Evolutionary conservation across 1,140 invertebrate genomes (phyloP).

Genomic region (Frieseomelitta varia): DNA sequence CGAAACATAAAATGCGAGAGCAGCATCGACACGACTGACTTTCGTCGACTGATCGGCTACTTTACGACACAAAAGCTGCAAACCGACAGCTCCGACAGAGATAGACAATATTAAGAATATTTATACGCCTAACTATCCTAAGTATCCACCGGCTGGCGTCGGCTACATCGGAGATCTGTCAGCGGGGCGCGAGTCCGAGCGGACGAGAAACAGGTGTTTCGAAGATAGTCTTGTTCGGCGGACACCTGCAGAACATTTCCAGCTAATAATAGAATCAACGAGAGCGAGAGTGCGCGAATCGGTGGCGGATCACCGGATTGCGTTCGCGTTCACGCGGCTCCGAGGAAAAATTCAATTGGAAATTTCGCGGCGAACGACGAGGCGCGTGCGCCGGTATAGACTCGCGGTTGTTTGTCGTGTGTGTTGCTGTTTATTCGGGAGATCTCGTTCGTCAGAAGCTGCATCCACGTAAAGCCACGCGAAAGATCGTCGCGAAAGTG

Average conservation of each 20-base stretch:
- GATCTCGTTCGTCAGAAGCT: no score
- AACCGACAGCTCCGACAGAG: background rate
- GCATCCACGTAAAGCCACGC: no score
- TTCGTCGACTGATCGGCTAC: conserved; percentile 50
- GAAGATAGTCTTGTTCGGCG: conserved; percentile 46
- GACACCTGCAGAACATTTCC: conserved; percentile 48
- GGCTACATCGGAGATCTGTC: background rate
- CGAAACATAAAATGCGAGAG: background rate
- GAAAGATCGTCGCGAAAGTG: background rate
- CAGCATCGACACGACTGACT: conserved; percentile 17
- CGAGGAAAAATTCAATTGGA: background rate
- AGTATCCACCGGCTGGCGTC: background rate
- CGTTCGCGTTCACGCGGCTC: background rate
- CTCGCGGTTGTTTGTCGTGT: no score
- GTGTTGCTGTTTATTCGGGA: no score
- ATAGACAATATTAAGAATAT: conserved; percentile 39
- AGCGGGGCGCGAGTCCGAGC: background rate
- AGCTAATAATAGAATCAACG: conserved; percentile 53
- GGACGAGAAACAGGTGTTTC: conserved; percentile 45
- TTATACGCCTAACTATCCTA: background rate
- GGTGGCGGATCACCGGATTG: no score
- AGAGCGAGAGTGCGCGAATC: background rate
- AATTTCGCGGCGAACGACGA: background rate
- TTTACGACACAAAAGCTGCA: conserved; percentile 42
- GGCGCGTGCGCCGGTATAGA: no score